A percentile compares a stretch with the other conserved stretches of the same genome.
Evolutionary conservation across 1,140 invertebrate species (phyloP).

Genomic region (Nasonia vitripennis): DNA sequence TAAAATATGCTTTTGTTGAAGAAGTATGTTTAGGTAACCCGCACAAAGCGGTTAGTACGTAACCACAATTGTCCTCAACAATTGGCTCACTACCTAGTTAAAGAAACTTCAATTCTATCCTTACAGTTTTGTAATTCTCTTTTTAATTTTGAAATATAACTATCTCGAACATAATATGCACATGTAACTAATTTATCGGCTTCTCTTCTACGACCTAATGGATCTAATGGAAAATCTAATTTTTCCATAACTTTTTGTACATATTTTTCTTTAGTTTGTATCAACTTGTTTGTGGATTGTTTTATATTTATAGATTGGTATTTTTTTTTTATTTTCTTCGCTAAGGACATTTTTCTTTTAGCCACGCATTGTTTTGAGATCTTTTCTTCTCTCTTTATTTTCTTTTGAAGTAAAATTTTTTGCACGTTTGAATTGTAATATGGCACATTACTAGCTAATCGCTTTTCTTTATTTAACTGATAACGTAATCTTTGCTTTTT

Average conservation of each 20-base stretch:
- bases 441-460: no score
- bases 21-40: conserved; percentile 1
- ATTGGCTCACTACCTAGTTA: not conserved
- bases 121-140: not conserved
- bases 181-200: not conserved
- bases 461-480: not conserved
- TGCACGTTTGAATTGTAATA: no score
- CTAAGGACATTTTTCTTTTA: not conserved
- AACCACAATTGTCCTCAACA: not conserved
- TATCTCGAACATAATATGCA: not conserved
- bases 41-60: not conserved
- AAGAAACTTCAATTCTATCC: not conserved
- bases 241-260: not conserved
- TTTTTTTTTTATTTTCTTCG: conserved; percentile 11
- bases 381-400: no score
- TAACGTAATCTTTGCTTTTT: not conserved
- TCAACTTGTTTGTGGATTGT: not conserved
- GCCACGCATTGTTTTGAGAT: no score
- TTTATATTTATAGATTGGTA: not conserved
- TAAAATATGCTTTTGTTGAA: no score
- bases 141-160: not conserved
- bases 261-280: conserved; percentile 14
- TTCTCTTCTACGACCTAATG: not conserved
- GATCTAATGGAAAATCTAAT: not conserved
- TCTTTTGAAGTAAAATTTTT: no score